Conservation (phyloP, 2,113 vertebrate genomes). For the Amphiprion ocellaris region DNA sequence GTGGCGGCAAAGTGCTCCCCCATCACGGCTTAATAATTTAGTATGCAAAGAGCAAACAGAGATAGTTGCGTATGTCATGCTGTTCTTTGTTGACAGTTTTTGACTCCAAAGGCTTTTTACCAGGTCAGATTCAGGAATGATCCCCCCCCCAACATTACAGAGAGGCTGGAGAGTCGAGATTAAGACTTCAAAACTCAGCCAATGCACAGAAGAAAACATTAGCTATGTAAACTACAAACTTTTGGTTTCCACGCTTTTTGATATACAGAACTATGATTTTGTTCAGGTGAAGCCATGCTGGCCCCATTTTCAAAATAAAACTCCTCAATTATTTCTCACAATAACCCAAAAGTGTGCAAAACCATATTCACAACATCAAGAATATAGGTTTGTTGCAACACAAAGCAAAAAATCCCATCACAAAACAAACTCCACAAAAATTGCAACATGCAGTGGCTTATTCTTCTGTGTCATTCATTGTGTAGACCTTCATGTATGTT, state of each 20-base stretch:
- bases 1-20: conserved; percentile 73
- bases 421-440: no score
- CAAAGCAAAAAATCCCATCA: neutral
- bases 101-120: conserved; percentile 70
- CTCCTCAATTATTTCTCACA: neutral
- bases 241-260: neutral
- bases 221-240: conserved; percentile 18
- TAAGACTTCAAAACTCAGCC: conserved; percentile 61
- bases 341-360: neutral
- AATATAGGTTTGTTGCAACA: neutral
- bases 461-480: no score
- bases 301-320: neutral
- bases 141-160: conserved; percentile 37
- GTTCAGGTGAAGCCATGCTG: neutral
- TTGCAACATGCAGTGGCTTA: no score
- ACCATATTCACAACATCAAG: neutral
- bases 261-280: neutral
- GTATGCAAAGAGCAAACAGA: conserved; percentile 67
- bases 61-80: conserved; percentile 53
- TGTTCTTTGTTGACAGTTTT: conserved; percentile 63
- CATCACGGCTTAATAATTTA: conserved; percentile 43
- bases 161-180: conserved; percentile 62
- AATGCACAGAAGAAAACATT: conserved; percentile 20
- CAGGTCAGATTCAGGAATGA: conserved; percentile 68
- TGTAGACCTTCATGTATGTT: no score